Conservation (phyloP, 2,113 vertebrate genomes). For the Cygnus atratus region DNA sequence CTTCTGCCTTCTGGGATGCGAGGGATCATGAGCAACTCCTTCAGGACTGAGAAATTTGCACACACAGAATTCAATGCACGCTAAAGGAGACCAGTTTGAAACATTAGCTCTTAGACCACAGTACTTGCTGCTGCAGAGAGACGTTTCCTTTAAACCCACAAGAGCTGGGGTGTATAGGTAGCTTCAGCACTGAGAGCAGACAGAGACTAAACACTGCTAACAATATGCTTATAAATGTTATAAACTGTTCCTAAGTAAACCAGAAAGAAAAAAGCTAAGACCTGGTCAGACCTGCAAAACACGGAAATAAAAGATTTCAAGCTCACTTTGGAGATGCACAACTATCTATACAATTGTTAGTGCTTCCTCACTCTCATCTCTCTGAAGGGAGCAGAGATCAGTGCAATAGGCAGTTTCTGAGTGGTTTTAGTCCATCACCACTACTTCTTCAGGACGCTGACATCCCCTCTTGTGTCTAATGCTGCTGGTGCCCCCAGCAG, state of each 20-base stretch:
- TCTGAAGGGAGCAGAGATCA: neutral
- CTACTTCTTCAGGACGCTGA: neutral
- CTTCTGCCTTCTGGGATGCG: neutral
- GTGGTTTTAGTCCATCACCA: neutral
- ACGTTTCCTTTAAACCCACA: neutral
- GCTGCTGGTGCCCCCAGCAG: neutral
- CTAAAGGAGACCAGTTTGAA: neutral
- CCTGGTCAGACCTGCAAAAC: neutral
- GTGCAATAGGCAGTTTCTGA: accelerated
- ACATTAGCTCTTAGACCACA: neutral
- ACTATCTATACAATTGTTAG: neutral
- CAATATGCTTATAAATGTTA: neutral
- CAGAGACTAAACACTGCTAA: neutral
- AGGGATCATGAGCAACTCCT: neutral
- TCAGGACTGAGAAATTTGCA: neutral
- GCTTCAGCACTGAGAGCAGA: neutral
- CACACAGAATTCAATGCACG: neutral
- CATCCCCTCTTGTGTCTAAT: neutral
- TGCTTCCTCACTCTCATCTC: neutral
- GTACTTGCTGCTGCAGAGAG: neutral
- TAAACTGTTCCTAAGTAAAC: neutral
- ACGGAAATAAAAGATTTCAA: neutral
- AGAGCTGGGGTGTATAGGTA: neutral
- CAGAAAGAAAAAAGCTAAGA: neutral
- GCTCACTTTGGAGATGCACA: neutral